Percentiles rank a stretch among this genome's conserved stretches.
Evolutionary conservation across 2,113 vertebrate species (phyloP).

Genomic region (Sebastes fasciatus): DNA sequence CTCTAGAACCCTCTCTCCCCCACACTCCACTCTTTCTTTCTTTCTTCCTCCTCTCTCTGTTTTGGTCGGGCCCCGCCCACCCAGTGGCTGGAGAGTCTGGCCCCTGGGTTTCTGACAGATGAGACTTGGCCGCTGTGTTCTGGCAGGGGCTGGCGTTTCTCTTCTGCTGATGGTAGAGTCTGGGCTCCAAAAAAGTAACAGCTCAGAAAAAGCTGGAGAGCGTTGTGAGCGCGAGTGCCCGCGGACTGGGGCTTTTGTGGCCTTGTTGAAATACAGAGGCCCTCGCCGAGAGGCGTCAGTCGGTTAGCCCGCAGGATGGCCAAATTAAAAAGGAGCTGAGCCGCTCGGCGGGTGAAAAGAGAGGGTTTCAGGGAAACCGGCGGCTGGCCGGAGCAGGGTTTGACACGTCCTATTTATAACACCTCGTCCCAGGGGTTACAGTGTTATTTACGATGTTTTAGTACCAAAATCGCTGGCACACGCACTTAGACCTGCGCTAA

Average conservation of each 20-base stretch:
- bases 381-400: conserved; percentile 82
- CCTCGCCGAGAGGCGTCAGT: conserved; percentile 92
- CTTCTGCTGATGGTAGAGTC: conserved; percentile 87
- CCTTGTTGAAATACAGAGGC: conserved; percentile 91
- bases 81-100: conserved; percentile 74
- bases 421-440: conserved; percentile 84
- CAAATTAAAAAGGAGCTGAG: conserved; percentile 93
- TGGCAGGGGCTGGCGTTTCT: conserved; percentile 79
- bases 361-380: conserved; percentile 84
- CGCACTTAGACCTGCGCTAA: conserved; percentile 60
- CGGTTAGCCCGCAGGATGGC: conserved; percentile 87
- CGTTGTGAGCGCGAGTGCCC: conserved; percentile 73
- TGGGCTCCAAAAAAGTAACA: conserved; percentile 84
- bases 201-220: conserved; percentile 75
- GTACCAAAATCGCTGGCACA: conserved; percentile 67
- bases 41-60: conserved; percentile 82
- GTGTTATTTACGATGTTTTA: conserved; percentile 80
- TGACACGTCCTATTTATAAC: conserved; percentile 96
- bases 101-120: conserved; percentile 88
- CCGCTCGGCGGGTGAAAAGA: conserved; percentile 84
- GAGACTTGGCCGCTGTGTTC: conserved; percentile 81
- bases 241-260: conserved; percentile 89
- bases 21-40: conserved; percentile 74
- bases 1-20: conserved; percentile 83
- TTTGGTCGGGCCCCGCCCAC: conserved; percentile 77